Conservation (phyloP, 2,113 vertebrate genomes). For the Sylvia atricapilla region DNA sequence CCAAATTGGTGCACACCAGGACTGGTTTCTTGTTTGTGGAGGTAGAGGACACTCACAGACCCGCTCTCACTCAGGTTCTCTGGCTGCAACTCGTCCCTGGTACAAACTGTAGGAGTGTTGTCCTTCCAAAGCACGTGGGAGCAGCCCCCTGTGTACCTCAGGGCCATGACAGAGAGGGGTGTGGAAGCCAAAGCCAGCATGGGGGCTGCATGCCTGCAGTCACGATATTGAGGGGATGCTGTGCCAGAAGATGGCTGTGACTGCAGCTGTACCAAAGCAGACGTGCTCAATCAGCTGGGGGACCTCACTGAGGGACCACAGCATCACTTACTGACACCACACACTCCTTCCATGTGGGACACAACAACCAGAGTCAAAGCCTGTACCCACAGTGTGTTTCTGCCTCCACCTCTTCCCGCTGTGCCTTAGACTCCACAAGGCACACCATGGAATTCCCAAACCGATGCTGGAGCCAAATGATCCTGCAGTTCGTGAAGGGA, state of each 20-base stretch:
- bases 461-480: background rate
- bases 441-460: background rate
- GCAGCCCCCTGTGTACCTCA: background rate
- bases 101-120: background rate
- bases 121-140: background rate
- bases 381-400: background rate
- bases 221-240: rapidly evolving
- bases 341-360: background rate
- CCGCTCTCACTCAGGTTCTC: background rate
- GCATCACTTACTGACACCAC: background rate
- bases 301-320: background rate
- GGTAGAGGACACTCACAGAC: background rate
- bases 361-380: background rate
- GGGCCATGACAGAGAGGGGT: background rate
- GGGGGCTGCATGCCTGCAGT: background rate
- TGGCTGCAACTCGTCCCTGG: rapidly evolving
- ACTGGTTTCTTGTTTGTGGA: background rate
- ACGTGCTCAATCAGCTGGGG: background rate
- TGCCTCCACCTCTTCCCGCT: background rate
- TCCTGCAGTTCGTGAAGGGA: background rate
- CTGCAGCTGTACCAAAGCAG: background rate
- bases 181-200: background rate
- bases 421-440: background rate
- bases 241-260: background rate
- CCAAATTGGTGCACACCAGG: background rate